Evolutionary conservation across 1,140 invertebrate genomes (phyloP).

Genomic region (Drosophila santomea): DNA sequence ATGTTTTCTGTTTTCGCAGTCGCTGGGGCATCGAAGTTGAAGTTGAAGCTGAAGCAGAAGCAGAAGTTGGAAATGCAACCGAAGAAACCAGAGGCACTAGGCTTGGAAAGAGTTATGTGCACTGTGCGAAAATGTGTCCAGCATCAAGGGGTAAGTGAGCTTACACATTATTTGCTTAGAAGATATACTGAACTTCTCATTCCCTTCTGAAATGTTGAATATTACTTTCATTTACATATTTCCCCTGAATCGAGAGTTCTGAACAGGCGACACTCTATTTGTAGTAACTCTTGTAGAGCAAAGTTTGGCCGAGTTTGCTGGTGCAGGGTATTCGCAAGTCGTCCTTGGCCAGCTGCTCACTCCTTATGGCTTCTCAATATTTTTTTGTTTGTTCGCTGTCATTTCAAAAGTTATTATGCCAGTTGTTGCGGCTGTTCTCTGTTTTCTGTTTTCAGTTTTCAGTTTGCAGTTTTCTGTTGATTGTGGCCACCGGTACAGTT

Average conservation of each 20-base stretch:
- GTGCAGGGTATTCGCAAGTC: constrained; percentile 40
- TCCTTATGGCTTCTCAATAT: constrained; percentile 29
- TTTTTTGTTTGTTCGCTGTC: constrained; percentile 74
- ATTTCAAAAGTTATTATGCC: constrained; percentile 78
- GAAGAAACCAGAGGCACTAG: constrained; percentile 21
- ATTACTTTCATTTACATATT: too few relatives aligned
- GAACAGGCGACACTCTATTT: too few relatives aligned
- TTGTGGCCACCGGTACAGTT: constrained; percentile 70
- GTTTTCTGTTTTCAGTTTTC: constrained; percentile 23
- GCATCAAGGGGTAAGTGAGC: too few relatives aligned
- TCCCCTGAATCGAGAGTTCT: too few relatives aligned
- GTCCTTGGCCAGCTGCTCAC: constrained; percentile 20
- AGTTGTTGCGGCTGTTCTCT: constrained; percentile 44
- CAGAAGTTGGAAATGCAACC: constrained; percentile 1
- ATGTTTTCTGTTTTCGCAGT: constrained; percentile 56
- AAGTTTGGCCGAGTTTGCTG: background rate
- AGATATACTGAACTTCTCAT: too few relatives aligned
- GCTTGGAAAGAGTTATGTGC: background rate
- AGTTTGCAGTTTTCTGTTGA: constrained; percentile 37
- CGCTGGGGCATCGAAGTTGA: constrained; percentile 46
- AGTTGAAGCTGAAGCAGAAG: background rate
- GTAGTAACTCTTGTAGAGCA: too few relatives aligned
- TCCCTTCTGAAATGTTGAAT: too few relatives aligned
- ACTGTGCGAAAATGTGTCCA: constrained; percentile 8
- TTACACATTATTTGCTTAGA: too few relatives aligned